Conservation (phyloP, 2,888 invertebrate genomes). For the Melipona beecheii region DNA sequence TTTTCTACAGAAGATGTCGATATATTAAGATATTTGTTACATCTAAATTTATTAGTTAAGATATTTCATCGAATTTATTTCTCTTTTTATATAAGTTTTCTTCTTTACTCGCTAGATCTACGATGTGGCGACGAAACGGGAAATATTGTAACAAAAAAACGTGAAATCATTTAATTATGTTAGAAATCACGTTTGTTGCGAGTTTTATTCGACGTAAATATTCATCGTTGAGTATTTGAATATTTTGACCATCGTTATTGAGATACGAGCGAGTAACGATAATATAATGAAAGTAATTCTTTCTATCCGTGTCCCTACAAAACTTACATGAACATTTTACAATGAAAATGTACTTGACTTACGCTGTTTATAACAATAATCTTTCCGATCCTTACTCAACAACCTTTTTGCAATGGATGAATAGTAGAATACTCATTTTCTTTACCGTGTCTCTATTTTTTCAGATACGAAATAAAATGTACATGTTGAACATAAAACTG, state of each 20-base stretch:
- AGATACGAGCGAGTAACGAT: slow-evolving; percentile 5
- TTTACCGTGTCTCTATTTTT: slow-evolving; percentile 45
- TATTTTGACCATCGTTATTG: neutral
- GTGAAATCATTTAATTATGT: neutral
- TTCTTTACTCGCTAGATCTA: neutral
- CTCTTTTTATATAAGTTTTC: neutral
- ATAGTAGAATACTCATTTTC: slow-evolving; percentile 37
- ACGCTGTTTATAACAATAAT: slow-evolving; percentile 40
- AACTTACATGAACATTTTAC: slow-evolving; percentile 23
- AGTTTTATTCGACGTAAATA: neutral
- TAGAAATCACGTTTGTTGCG: neutral
- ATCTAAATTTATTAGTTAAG: neutral
- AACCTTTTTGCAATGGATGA: slow-evolving; percentile 26
- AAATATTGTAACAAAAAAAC: neutral
- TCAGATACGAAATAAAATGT: slow-evolving; percentile 51
- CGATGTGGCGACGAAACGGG: too few relatives aligned
- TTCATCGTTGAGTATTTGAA: neutral
- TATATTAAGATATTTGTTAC: neutral
- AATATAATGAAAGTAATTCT: slow-evolving; percentile 38
- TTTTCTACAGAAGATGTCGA: neutral
- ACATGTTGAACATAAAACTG: slow-evolving; percentile 46
- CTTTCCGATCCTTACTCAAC: slow-evolving; percentile 21
- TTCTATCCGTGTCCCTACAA: neutral
- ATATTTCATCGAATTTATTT: neutral
- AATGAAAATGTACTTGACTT: slow-evolving; percentile 29